Conservation (phyloP, 2,113 vertebrate genomes). For the Thamnophis sirtalis region DNA sequence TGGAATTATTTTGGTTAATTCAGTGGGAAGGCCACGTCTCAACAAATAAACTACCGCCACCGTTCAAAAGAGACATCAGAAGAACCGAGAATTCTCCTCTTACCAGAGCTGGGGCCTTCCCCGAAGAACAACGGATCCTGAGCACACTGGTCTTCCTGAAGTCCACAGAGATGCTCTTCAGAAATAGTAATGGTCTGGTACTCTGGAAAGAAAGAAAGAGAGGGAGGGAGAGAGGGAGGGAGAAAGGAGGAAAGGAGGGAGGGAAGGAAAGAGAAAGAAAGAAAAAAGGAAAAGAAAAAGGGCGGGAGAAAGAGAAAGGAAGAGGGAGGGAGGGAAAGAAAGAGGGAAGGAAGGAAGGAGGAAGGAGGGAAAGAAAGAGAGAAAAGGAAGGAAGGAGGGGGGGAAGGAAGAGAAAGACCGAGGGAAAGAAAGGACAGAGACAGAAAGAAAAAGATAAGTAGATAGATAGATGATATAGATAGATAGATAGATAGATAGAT, state of each 20-base stretch:
- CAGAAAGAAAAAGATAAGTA: too few species aligned
- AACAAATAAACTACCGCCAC: too few species aligned
- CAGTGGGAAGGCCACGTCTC: neutral
- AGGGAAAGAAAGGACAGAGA: neutral
- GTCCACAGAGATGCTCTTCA: neutral
- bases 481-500: too few species aligned
- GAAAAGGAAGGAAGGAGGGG: too few species aligned
- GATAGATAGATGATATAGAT: too few species aligned
- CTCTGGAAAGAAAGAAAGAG: neutral
- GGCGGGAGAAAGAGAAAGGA: too few species aligned
- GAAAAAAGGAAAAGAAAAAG: neutral
- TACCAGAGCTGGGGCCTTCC: constrained; percentile 2
- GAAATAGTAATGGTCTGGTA: neutral
- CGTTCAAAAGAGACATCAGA: neutral
- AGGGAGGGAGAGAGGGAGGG: neutral
- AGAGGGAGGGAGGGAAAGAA: too few species aligned
- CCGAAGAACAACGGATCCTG: neutral
- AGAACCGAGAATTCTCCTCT: neutral
- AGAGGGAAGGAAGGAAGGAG: neutral
- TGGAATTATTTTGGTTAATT: neutral
- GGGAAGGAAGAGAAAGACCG: neutral
- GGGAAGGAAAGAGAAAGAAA: too few species aligned
- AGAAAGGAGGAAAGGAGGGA: too few species aligned
- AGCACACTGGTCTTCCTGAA: neutral
- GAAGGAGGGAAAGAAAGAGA: too few species aligned